Percentiles rank a stretch among this genome's conserved stretches.
Conservation (phyloP, 2,888 invertebrate species). For the Agapostemon virescens region DNA sequence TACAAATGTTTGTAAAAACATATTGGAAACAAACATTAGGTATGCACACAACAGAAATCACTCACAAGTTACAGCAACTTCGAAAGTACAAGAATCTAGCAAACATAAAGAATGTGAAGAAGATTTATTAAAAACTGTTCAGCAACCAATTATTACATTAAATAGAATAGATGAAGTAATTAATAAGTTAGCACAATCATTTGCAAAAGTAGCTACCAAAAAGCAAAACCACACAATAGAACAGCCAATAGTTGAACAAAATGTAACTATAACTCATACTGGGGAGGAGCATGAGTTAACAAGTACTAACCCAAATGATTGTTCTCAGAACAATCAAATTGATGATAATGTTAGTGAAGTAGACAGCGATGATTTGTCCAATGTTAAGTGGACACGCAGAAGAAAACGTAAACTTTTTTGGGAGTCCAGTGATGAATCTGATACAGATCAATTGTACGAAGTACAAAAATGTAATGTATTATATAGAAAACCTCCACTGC, state of each 20-base stretch:
- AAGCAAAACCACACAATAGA: not conserved
- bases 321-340: not conserved
- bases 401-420: not conserved
- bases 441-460: not conserved
- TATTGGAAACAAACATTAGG: not conserved
- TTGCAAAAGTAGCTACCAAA: conserved; percentile 1
- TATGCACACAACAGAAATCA: not conserved
- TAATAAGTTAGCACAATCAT: conserved; percentile 32
- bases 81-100: not conserved
- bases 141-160: conserved; percentile 24
- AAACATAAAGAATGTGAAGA: not conserved
- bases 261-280: not conserved
- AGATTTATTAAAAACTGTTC: not conserved
- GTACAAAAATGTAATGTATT: too few species aligned
- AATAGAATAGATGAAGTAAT: conserved; percentile 29
- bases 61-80: not conserved
- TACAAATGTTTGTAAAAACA: not conserved
- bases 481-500: too few species aligned
- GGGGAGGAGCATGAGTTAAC: not conserved
- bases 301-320: not conserved
- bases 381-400: not conserved
- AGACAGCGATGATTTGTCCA: not conserved
- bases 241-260: not conserved
- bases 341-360: not conserved
- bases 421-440: not conserved